Percentiles rank a stretch among this genome's conserved stretches.
Conservation (phyloP, 1,140 invertebrate species). For the Teleogryllus occipitalis region DNA sequence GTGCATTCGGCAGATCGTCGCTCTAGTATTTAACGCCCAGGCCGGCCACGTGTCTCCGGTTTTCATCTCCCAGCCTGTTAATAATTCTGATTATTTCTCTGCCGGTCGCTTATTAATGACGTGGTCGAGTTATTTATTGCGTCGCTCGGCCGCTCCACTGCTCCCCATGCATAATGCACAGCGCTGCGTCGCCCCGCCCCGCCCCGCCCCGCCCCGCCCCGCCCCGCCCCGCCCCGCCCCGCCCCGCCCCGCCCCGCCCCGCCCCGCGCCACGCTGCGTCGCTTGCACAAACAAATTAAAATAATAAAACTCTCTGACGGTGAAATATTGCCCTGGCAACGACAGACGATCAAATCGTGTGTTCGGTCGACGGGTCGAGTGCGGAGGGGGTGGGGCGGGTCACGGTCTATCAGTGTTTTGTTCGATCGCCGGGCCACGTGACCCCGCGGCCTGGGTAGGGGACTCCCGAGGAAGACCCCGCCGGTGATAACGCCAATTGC, state of each 20-base stretch:
- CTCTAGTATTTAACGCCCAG: neutral
- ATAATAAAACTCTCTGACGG: neutral
- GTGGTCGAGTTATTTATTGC: neutral
- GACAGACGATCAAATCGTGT: neutral
- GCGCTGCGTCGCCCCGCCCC: too few relatives aligned
- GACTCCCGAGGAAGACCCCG: too few relatives aligned
- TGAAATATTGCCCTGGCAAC: neutral
- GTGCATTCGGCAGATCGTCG: neutral
- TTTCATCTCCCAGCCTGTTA: neutral
- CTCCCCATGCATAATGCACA: neutral
- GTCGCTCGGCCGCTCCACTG: neutral
- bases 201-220: too few relatives aligned
- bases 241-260: too few relatives aligned
- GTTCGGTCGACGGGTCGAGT: neutral
- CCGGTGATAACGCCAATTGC: too few relatives aligned
- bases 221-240: too few relatives aligned
- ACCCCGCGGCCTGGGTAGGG: too few relatives aligned
- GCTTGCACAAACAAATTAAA: neutral
- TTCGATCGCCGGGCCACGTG: too few relatives aligned
- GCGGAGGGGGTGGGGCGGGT: too few relatives aligned
- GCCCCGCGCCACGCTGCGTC: too few relatives aligned
- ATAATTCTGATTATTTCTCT: neutral
- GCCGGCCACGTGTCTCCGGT: neutral
- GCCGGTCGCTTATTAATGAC: neutral
- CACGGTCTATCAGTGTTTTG: too few relatives aligned